Conservation (phyloP, 2,113 vertebrate genomes). For the Vombatus ursinus region DNA sequence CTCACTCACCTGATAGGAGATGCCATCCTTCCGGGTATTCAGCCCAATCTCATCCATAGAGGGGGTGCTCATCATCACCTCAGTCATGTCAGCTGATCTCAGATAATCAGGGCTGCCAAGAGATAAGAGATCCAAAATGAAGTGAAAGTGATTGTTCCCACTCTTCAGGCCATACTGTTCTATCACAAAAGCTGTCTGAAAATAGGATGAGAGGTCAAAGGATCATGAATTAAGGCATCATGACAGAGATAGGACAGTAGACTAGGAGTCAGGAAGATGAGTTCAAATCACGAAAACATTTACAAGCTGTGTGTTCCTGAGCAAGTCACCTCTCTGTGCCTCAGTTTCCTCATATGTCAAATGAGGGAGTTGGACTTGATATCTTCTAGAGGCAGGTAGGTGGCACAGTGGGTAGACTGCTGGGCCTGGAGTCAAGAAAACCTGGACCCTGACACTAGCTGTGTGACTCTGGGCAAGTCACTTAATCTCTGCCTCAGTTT, state of each 20-base stretch:
- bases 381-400: background rate
- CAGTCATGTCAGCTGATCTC: constrained; percentile 94
- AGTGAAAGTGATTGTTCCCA: background rate
- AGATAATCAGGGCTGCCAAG: constrained; percentile 91
- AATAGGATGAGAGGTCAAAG: constrained; percentile 23
- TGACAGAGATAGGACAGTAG: background rate
- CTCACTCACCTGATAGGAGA: constrained; percentile 93
- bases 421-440: background rate
- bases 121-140: constrained; percentile 71
- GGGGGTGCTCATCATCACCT: constrained; percentile 95
- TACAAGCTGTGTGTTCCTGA: background rate
- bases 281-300: background rate
- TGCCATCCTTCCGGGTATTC: constrained; percentile 93
- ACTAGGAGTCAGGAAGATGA: background rate
- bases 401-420: background rate
- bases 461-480: background rate
- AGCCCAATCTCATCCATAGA: constrained; percentile 96
- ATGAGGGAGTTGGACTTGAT: background rate
- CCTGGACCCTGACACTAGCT: no score
- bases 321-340: background rate
- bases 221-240: background rate
- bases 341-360: background rate
- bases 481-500: background rate
- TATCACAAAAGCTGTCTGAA: constrained; percentile 18
- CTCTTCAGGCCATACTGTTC: background rate